Conservation (phyloP, 2,888 invertebrate species). For the Zhuqinia jingwanae region DNA sequence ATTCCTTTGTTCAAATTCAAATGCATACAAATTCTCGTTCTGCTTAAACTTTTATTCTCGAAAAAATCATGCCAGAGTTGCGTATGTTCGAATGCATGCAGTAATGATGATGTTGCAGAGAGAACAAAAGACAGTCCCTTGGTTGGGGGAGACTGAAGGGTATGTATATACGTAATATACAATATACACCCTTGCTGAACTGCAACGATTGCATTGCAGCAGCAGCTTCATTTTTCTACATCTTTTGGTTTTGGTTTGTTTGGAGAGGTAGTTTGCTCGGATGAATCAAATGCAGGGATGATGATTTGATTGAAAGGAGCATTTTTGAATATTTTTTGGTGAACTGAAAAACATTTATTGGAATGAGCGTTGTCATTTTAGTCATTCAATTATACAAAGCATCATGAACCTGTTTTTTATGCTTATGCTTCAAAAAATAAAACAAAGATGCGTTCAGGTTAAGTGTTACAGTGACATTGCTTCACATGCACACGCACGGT, state of each 20-base stretch:
- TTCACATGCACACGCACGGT: not conserved
- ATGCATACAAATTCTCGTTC: not conserved
- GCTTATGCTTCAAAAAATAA: not conserved
- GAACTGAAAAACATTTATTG: not conserved
- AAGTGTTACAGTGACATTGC: not conserved
- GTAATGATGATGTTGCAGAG: not conserved
- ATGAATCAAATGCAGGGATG: conserved; percentile 53
- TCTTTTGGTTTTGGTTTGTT: too few species aligned
- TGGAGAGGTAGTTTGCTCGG: conserved; percentile 50
- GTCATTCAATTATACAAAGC: conserved; percentile 4
- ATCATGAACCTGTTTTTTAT: not conserved
- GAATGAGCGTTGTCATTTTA: not conserved
- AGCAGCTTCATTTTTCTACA: not conserved
- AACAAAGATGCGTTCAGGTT: not conserved
- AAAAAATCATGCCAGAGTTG: not conserved
- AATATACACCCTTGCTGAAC: too few species aligned
- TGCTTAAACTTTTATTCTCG: not conserved
- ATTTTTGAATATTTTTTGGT: conserved; percentile 4
- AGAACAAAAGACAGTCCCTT: conserved; percentile 42
- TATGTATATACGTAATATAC: too few species aligned
- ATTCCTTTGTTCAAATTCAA: conserved; percentile 59
- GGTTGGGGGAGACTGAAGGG: conserved; percentile 14
- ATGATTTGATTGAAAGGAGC: not conserved
- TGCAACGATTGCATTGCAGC: not conserved
- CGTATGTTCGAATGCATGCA: not conserved